These are phyloP conservation scores for Aphodius sticticus DNA, from an alignment of 2,888 invertebrate species.

Conservation along the genomic window DNA sequence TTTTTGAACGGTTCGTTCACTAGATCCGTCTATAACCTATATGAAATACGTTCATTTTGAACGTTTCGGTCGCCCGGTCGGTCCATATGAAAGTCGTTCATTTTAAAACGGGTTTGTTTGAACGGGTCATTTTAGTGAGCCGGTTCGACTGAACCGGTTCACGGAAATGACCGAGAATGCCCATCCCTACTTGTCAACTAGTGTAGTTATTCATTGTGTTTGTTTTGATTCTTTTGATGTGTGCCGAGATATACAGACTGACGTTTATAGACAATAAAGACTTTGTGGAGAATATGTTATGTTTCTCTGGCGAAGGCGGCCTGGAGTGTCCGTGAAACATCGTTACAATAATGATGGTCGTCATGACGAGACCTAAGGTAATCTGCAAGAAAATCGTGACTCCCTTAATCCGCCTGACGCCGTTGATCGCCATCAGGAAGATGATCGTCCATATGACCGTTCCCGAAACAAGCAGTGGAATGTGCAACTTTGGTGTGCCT, in stretches of 20 bases:
- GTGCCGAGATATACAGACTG: not conserved
- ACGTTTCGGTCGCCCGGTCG: too few relatives aligned
- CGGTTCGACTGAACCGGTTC: too few relatives aligned
- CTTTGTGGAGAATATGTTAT: not conserved
- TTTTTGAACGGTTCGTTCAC: too few relatives aligned
- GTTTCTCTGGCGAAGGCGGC: not conserved
- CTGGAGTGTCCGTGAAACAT: not conserved
- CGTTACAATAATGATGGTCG: not conserved
- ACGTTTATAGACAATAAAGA: constrained; percentile 7
- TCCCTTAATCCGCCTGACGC: constrained; percentile 22
- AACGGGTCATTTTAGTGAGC: too few relatives aligned
- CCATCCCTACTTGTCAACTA: too few relatives aligned
- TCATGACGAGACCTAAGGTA: not conserved
- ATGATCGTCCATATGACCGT: constrained; percentile 25
- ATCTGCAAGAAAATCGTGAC: constrained; percentile 26
- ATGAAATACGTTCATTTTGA: too few relatives aligned
- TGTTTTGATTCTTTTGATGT: too few relatives aligned
- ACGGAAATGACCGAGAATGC: too few relatives aligned
- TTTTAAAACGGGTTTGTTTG: too few relatives aligned
- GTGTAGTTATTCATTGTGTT: too few relatives aligned
- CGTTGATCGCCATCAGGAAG: constrained; percentile 8
- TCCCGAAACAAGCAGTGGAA: not conserved
- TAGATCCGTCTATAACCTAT: too few relatives aligned
- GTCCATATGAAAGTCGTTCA: too few relatives aligned
- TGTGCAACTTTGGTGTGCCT: constrained; percentile 17